Evolutionary conservation across 1,140 invertebrate genomes (phyloP).

Genomic region (Drosophila tristis): DNA sequence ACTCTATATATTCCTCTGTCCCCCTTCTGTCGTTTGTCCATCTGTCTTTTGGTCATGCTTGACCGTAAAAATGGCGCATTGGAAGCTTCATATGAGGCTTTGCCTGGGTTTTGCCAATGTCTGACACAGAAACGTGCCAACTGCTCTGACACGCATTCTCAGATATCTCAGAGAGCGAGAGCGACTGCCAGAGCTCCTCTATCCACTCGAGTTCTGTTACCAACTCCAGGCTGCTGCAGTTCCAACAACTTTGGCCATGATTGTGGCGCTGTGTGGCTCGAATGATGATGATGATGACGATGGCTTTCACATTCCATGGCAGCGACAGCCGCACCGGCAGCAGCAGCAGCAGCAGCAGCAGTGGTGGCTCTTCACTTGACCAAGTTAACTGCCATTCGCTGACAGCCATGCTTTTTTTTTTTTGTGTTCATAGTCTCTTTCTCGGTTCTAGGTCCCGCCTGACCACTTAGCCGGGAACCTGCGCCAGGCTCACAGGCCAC

Average conservation of each 20-base stretch:
- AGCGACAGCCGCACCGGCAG: constrained; percentile 15
- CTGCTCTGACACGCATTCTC: constrained; percentile 68
- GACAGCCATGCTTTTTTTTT: constrained; percentile 2
- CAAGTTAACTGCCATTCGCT: constrained; percentile 63
- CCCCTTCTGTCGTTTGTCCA: no score
- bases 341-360: constrained; percentile 15
- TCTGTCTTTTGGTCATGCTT: constrained; percentile 41
- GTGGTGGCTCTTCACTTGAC: constrained; percentile 59
- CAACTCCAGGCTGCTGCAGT: constrained; percentile 21
- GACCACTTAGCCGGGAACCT: constrained; percentile 62
- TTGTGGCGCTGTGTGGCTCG: constrained; percentile 3
- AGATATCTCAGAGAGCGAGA: not conserved
- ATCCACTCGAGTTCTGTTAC: constrained; percentile 21
- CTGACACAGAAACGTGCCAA: constrained; percentile 62
- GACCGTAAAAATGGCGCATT: constrained; percentile 47
- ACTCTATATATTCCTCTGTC: no score
- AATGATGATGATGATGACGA: constrained; percentile 41
- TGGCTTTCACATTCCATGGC: constrained; percentile 74
- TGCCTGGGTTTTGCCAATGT: constrained; percentile 13
- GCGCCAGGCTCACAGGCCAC: constrained; percentile 44
- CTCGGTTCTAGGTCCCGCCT: constrained; percentile 28
- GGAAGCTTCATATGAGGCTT: no score
- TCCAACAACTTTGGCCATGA: constrained; percentile 44
- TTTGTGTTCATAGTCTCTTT: not conserved
- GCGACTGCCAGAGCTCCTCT: constrained; percentile 7